These are phyloP conservation scores for Drosophila gunungcola DNA, from an alignment of 1,140 invertebrate genomes.

Conservation along the genomic window DNA sequence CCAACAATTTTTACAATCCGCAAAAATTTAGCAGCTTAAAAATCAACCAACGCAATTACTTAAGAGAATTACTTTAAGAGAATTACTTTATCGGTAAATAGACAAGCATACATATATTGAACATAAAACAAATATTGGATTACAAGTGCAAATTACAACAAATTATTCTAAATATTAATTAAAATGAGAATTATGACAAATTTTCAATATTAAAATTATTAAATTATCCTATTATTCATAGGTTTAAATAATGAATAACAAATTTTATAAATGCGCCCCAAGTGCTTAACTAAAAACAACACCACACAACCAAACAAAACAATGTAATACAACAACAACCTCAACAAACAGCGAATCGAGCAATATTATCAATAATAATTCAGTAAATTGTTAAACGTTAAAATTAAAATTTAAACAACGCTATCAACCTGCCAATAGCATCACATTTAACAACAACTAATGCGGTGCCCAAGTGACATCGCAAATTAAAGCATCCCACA, in stretches of 20 bases:
- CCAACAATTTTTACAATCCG: conserved; percentile 44
- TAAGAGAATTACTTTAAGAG: conserved; percentile 77
- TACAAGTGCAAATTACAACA: conserved; percentile 70
- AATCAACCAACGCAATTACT: conserved; percentile 70
- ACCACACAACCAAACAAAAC: conserved; percentile 32
- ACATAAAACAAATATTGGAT: conserved; percentile 13
- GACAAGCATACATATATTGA: conserved; percentile 17
- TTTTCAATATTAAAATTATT: conserved; percentile 40
- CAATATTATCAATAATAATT: conserved; percentile 67
- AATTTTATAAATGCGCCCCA: conserved; percentile 71
- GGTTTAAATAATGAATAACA: conserved; percentile 33
- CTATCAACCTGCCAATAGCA: conserved; percentile 71
- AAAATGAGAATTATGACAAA: conserved; percentile 17
- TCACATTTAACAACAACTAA: conserved; percentile 51
- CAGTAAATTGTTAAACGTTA: conserved; percentile 75
- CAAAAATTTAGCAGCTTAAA: conserved; percentile 54
- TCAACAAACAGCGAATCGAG: conserved; percentile 76
- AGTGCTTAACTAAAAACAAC: conserved; percentile 68
- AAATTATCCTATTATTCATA: conserved; percentile 50
- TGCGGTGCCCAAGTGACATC: conserved; percentile 51
- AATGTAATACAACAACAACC: conserved; percentile 66
- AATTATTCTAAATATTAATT: conserved; percentile 25
- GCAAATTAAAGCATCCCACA: conserved; percentile 23
- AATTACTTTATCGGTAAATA: conserved; percentile 63
- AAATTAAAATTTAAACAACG: conserved; percentile 52